Evolutionary conservation across 2,113 vertebrate genomes (phyloP).

Genomic region (Lepus americanus): DNA sequence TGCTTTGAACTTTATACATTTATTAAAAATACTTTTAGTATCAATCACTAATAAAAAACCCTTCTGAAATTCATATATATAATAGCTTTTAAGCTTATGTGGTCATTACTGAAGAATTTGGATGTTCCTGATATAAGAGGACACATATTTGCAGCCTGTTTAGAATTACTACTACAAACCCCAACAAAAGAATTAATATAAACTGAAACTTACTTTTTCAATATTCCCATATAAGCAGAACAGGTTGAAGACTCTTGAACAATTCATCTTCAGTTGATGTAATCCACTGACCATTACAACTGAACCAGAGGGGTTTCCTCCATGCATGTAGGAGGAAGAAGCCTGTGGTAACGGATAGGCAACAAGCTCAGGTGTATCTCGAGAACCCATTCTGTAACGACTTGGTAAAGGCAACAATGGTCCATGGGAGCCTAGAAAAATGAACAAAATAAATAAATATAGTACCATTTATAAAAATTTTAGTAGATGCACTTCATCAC

Average conservation of each 20-base stretch:
- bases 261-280: slow-evolving; percentile 98
- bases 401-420: slow-evolving; percentile 95
- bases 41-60: slow-evolving; percentile 37
- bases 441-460: slow-evolving; percentile 47
- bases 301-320: slow-evolving; percentile 92
- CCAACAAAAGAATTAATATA: slow-evolving; percentile 52
- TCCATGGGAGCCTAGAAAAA: slow-evolving; percentile 92
- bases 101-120: not conserved
- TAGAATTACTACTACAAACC: slow-evolving; percentile 32
- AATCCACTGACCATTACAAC: slow-evolving; percentile 98
- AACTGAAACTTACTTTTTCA: slow-evolving; percentile 92
- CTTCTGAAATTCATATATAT: not conserved
- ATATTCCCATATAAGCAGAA: slow-evolving; percentile 99
- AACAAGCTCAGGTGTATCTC: slow-evolving; percentile 96
- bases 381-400: slow-evolving; percentile 94
- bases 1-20: not conserved
- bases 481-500: not conserved
- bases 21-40: slow-evolving; percentile 44
- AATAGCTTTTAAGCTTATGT: slow-evolving; percentile 36
- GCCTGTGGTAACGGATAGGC: slow-evolving; percentile 96
- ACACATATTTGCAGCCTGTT: slow-evolving; percentile 12
- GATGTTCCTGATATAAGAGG: not conserved
- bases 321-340: slow-evolving; percentile 94
- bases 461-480: slow-evolving; percentile 55
- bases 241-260: slow-evolving; percentile 97